Evolutionary conservation across 2,888 invertebrate species (phyloP).

Genomic region (Rugalucina vietnamica): DNA sequence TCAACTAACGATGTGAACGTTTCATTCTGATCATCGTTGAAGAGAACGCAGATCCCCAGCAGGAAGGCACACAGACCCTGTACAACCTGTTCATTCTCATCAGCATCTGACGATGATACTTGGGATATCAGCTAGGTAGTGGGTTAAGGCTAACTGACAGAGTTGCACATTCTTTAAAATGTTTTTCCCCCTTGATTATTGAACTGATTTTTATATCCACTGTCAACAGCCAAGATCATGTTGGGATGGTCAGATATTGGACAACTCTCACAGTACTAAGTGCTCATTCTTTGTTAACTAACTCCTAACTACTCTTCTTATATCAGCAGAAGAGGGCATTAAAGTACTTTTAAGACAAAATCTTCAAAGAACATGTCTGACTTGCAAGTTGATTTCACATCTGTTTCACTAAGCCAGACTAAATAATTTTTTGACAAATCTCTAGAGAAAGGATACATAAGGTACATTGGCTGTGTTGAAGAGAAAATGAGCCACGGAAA

Average conservation of each 20-base stretch:
- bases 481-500: conserved; percentile 93
- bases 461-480: conserved; percentile 90
- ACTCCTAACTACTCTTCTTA: no score
- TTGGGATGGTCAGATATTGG: no score
- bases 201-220: no score
- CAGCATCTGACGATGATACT: conserved; percentile 89
- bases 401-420: no score
- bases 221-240: no score
- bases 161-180: no score
- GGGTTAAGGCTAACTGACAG: no score
- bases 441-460: conserved; percentile 87
- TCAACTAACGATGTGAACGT: conserved; percentile 74
- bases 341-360: neutral
- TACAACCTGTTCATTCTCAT: conserved; percentile 94
- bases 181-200: no score
- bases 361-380: neutral
- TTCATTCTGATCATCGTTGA: conserved; percentile 82
- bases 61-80: conserved; percentile 96
- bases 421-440: no score
- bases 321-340: no score
- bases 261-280: no score
- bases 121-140: conserved; percentile 84
- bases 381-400: neutral
- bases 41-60: conserved; percentile 93
- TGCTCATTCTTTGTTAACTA: no score